Evolutionary conservation across 2,888 invertebrate genomes (phyloP), one percentile per base, ranked within the genome.

Genomic region (Cosmorhoe ocellata): DNA sequence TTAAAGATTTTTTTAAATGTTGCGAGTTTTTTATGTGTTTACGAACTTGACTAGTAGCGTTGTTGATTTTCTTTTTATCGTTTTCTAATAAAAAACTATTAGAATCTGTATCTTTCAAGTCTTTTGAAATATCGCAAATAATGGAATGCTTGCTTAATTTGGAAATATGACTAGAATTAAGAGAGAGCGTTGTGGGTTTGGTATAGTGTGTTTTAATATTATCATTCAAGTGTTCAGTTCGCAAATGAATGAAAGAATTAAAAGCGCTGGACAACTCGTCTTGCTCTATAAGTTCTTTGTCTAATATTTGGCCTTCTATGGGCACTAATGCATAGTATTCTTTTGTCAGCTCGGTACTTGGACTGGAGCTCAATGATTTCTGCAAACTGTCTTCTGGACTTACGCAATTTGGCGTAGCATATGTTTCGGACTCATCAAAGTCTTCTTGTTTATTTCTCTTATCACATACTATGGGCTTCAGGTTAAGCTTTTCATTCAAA

Each of bases 201-300:
- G 62, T 72, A 42, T 68, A 72, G 58, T 71, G 74, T 30, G 65
- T 52, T 47, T 56, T 60, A 53, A 72, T 69, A 43, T 63, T 62
- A 66, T 76, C 74, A 57, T 65, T 70, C 48, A 67, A 53, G 56
- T 74, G 69, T 46, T 70, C 72, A 50, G 67, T 61, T 74, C 81
- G 84, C 2, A 76, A 68, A 66, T 81, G 81, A 64, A 81, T 83
- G 51, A 91, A 90, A 49, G 83, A 84, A 53, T 88, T 79, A 73
- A 91, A 91, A 38, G 90, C 90, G 68, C 80, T 79, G 32, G 90
- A 89, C 30, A 91, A 75, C 34, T 79, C 86, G 67, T 91, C 91
- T 69, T 91, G 91, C 71, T 91, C 91, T 22, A 76, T 83, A 11
- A 91, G 77, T 69, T 91, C 91, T 66, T 84, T 86, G 38, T 91